phyloP scores from a whole-genome alignment of 2,888 invertebrate species.

The Enoplolaimus lenunculus region DNA sequence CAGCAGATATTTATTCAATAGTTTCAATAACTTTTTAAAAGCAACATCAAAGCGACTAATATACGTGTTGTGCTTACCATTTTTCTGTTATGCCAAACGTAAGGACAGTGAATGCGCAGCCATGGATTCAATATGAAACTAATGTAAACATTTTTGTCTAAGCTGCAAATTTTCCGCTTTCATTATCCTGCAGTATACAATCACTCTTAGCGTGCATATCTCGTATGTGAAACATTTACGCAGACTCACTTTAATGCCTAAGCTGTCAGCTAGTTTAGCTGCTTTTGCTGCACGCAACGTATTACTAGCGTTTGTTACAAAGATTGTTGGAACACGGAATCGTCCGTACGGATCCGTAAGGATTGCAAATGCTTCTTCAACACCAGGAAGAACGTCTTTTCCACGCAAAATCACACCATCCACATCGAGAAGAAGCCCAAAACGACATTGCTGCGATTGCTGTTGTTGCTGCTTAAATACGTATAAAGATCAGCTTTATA shows the following conservation, averaged over 20 bases:
- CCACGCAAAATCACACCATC: slow-evolving; percentile 56
- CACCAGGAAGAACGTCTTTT: slow-evolving; percentile 50
- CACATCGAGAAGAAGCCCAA: slow-evolving; percentile 56
- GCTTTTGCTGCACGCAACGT: slow-evolving; percentile 50
- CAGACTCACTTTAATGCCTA: slow-evolving; percentile 47
- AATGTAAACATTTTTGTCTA: too few relatives aligned
- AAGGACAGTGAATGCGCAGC: too few relatives aligned
- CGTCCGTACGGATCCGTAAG: slow-evolving; percentile 48
- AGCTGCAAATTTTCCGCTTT: too few relatives aligned
- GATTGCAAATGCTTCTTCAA: slow-evolving; percentile 49
- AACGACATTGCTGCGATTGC: slow-evolving; percentile 31
- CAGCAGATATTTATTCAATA: slow-evolving; percentile 16
- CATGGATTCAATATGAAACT: too few relatives aligned
- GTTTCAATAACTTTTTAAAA: slow-evolving; percentile 19
- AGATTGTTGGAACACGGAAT: slow-evolving; percentile 51
- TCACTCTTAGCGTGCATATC: too few relatives aligned
- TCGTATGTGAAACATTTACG: too few relatives aligned
- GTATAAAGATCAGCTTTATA: too few relatives aligned
- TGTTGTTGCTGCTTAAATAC: too few relatives aligned
- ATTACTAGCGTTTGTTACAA: slow-evolving; percentile 56
- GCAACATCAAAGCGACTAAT: too few relatives aligned
- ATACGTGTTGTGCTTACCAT: too few relatives aligned
- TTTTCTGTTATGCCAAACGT: too few relatives aligned
- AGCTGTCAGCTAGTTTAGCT: slow-evolving; percentile 50
- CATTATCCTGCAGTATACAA: too few relatives aligned